Evolutionary conservation across 2,113 vertebrate species (phyloP).

Genomic region (Mola mola): DNA sequence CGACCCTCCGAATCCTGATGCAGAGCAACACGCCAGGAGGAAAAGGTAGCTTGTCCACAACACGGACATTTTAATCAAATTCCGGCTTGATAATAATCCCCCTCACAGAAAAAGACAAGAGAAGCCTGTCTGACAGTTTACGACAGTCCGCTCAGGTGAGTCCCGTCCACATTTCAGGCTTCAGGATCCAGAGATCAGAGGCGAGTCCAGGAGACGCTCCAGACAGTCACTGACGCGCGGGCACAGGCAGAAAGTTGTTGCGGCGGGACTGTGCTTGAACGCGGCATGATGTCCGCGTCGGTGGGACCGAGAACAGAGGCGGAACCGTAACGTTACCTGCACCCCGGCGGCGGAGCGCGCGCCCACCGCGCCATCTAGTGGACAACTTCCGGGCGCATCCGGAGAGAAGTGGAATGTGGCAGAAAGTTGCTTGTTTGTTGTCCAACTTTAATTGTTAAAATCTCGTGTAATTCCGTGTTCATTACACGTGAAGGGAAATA

Average conservation of each 20-base stretch:
- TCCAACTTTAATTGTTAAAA: too few species aligned
- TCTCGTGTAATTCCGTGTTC: too few species aligned
- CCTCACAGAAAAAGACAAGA: neutral
- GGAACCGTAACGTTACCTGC: constrained; percentile 64
- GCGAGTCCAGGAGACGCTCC: neutral
- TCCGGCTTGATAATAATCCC: neutral
- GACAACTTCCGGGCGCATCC: neutral
- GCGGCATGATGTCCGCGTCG: constrained; percentile 54
- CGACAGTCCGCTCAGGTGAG: constrained; percentile 53
- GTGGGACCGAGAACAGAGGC: constrained; percentile 61
- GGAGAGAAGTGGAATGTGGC: too few species aligned
- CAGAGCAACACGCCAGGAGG: constrained; percentile 45
- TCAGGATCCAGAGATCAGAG: neutral
- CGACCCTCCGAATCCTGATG: constrained; percentile 32
- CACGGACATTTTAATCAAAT: constrained; percentile 44
- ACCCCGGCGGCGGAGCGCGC: neutral
- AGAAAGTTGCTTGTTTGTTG: too few species aligned
- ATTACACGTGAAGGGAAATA: too few species aligned
- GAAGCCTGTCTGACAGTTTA: constrained; percentile 16
- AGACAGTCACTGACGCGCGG: neutral
- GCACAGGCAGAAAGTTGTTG: constrained; percentile 45
- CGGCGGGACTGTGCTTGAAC: constrained; percentile 16
- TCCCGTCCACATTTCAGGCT: constrained; percentile 42
- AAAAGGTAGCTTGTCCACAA: constrained; percentile 21
- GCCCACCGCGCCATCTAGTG: constrained; percentile 54